Evolutionary conservation across 2,888 invertebrate genomes (phyloP).

Genomic region (Agrotis ipsilon): DNA sequence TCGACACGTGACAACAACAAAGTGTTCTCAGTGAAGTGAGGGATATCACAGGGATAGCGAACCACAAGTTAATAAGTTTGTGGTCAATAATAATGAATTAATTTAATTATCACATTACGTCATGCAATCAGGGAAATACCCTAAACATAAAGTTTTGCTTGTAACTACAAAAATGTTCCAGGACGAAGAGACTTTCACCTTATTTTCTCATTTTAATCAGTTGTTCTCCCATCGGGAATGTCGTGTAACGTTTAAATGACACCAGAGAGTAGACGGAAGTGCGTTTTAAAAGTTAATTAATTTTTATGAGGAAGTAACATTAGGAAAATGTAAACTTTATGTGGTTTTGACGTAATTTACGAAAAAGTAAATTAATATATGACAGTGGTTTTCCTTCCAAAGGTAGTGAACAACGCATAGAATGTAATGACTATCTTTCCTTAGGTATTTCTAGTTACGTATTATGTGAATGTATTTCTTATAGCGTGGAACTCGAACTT

Average conservation of each 20-base stretch:
- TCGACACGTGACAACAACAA: conserved; percentile 8
- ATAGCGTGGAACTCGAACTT: conserved; percentile 22
- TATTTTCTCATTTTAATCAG: conserved; percentile 11
- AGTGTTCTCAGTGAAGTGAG: conserved; percentile 26
- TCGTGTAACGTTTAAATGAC: conserved; percentile 23
- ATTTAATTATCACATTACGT: conserved; percentile 28
- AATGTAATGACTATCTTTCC: not conserved
- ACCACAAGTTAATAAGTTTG: conserved; percentile 28
- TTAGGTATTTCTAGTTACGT: not conserved
- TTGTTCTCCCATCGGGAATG: conserved; percentile 22
- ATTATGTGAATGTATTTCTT: conserved; percentile 2
- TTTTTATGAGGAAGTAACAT: conserved; percentile 50
- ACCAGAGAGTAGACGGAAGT: conserved; percentile 35
- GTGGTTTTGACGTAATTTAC: conserved; percentile 20
- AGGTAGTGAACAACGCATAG: not conserved
- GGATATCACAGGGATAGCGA: conserved; percentile 25
- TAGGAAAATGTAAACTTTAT: conserved; percentile 17
- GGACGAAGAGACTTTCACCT: not conserved
- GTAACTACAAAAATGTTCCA: not conserved
- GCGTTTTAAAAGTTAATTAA: conserved; percentile 35
- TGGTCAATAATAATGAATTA: conserved; percentile 30
- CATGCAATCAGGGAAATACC: conserved; percentile 19
- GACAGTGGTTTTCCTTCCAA: conserved; percentile 12
- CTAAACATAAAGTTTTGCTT: not conserved
- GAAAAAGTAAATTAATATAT: conserved; percentile 13